Evolutionary conservation across 1,140 invertebrate species (phyloP).

Genomic region (Drosophila elegans): DNA sequence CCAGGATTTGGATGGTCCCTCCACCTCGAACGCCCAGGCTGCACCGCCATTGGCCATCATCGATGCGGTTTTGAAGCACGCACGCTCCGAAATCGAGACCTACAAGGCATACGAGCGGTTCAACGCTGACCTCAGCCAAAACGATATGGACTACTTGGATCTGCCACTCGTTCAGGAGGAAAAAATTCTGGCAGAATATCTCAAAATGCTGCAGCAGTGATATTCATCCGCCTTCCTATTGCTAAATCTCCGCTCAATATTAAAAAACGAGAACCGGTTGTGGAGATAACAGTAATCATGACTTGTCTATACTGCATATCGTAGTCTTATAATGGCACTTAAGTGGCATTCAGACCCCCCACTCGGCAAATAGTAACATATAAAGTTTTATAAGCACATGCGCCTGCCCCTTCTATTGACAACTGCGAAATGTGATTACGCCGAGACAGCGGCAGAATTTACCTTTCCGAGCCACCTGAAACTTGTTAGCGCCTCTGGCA

Average conservation of each 20-base stretch:
- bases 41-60: conserved; percentile 31
- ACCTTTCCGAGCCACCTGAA: conserved; percentile 11
- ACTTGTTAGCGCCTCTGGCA: conserved; percentile 35
- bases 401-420: conserved; percentile 40
- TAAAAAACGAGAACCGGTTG: conserved; percentile 42
- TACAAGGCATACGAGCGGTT: conserved; percentile 86
- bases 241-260: neutral
- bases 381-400: conserved; percentile 29
- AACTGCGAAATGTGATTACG: conserved; percentile 49
- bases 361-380: conserved; percentile 41
- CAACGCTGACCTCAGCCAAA: conserved; percentile 86
- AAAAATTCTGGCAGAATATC: conserved; percentile 87
- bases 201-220: conserved; percentile 85
- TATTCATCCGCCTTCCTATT: neutral
- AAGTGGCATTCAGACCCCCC: conserved; percentile 44
- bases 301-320: conserved; percentile 68
- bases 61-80: conserved; percentile 42
- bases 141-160: conserved; percentile 88
- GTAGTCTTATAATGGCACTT: conserved; percentile 59
- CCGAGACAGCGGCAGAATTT: conserved; percentile 1
- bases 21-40: conserved; percentile 53
- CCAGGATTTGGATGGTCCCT: conserved; percentile 34
- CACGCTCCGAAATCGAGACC: conserved; percentile 60
- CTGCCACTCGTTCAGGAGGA: conserved; percentile 87
- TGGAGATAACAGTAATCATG: conserved; percentile 71